Conservation (phyloP, 2,888 invertebrate genomes). For the Rotaria magnacalcarata region DNA sequence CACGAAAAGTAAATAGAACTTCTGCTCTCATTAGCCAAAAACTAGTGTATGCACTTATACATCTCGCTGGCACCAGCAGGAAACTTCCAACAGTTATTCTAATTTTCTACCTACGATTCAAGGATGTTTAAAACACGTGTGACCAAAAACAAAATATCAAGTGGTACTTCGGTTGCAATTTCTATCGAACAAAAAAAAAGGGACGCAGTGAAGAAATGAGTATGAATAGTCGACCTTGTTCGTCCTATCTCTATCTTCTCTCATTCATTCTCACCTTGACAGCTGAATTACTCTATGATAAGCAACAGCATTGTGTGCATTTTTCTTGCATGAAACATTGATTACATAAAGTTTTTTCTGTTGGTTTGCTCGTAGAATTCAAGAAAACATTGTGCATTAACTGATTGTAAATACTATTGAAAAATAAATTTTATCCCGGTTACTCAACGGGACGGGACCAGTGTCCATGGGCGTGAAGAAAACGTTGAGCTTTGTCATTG, state of each 20-base stretch:
- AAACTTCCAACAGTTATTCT: no score
- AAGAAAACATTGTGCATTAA: no score
- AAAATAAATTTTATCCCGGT: not conserved
- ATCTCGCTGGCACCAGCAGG: no score
- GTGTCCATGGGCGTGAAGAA: not conserved
- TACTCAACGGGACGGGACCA: not conserved
- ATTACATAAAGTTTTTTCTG: not conserved
- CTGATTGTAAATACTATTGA: no score
- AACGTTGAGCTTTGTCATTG: constrained; percentile 6
- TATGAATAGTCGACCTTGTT: constrained; percentile 9
- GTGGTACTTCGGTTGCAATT: not conserved
- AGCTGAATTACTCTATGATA: constrained; percentile 9
- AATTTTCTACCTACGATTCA: no score
- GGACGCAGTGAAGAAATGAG: not conserved
- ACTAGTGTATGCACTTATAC: no score
- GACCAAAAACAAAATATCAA: not conserved
- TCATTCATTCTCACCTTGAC: constrained; percentile 21
- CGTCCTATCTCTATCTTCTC: constrained; percentile 7
- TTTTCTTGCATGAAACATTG: not conserved
- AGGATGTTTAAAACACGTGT: not conserved
- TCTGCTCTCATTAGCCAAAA: no score
- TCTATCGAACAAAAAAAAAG: not conserved
- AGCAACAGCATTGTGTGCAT: not conserved
- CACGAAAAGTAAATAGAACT: no score
- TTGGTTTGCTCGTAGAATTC: not conserved